Percentiles rank a stretch among this genome's conserved stretches.
Evolutionary conservation across 2,888 invertebrate species (phyloP).

Genomic region (Catocala nupta): DNA sequence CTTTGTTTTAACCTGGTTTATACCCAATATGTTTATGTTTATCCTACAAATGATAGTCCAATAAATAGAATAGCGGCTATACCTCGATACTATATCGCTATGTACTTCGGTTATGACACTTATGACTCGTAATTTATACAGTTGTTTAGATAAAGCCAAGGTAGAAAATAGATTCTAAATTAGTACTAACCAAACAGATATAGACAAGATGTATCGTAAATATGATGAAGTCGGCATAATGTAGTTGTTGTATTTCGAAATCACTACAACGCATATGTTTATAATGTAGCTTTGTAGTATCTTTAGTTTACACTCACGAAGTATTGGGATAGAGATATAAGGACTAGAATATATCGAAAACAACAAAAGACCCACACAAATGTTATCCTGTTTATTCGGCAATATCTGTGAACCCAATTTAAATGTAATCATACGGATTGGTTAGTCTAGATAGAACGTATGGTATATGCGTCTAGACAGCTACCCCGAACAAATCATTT

Average conservation of each 20-base stretch:
- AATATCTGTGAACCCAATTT: too few relatives aligned
- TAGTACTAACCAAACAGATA: conserved; percentile 16
- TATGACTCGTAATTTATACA: too few relatives aligned
- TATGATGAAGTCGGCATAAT: conserved; percentile 28
- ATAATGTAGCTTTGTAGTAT: neutral
- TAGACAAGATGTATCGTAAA: conserved; percentile 24
- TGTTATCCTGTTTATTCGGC: too few relatives aligned
- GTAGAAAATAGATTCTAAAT: conserved; percentile 3
- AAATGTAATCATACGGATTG: too few relatives aligned
- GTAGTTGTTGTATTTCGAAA: conserved; percentile 15
- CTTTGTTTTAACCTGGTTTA: too few relatives aligned
- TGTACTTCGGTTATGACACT: too few relatives aligned
- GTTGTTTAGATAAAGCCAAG: neutral
- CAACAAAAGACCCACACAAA: neutral
- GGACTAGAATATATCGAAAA: neutral
- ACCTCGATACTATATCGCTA: too few relatives aligned
- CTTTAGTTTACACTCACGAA: neutral
- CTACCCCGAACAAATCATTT: conserved; percentile 39
- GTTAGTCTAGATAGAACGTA: too few relatives aligned
- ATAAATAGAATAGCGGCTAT: too few relatives aligned
- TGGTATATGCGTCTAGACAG: conserved; percentile 12
- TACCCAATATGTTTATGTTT: too few relatives aligned
- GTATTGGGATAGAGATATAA: neutral
- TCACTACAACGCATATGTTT: neutral
- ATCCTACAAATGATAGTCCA: too few relatives aligned